phyloP scores from a whole-genome alignment of 2,797 vertebrate species.

The Choloepus didactylus region DNA sequence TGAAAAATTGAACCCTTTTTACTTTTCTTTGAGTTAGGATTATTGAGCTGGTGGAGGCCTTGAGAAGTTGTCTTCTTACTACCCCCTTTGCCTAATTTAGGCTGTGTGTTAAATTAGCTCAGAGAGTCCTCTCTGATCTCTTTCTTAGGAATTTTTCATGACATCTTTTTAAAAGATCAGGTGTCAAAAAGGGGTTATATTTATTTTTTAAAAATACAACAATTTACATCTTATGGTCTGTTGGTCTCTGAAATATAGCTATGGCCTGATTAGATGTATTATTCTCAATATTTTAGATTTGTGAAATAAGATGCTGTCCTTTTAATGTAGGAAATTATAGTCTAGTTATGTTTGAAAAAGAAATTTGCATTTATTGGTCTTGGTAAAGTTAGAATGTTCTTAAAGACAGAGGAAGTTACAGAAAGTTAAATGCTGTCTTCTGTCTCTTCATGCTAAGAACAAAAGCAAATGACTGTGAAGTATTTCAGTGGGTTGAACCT shows the following conservation, averaged over 20 bases:
- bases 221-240: slow-evolving; percentile 22
- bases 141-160: slow-evolving; percentile 28
- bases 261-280: slow-evolving; percentile 1
- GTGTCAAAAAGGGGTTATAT: slow-evolving; percentile 51
- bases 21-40: slow-evolving; percentile 47
- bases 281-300: slow-evolving; percentile 48
- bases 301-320: slow-evolving; percentile 28
- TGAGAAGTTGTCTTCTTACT: not conserved
- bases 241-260: slow-evolving; percentile 32
- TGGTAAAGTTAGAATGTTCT: slow-evolving; percentile 65
- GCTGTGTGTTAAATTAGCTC: not conserved
- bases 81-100: not conserved
- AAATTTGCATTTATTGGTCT: slow-evolving; percentile 60
- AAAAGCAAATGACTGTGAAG: slow-evolving; percentile 76
- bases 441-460: slow-evolving; percentile 71
- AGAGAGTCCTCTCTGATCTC: not conserved
- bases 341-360: slow-evolving; percentile 59
- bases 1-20: slow-evolving; percentile 40
- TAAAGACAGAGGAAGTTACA: slow-evolving; percentile 46
- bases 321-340: slow-evolving; percentile 53
- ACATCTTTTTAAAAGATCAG: slow-evolving; percentile 11
- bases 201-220: slow-evolving; percentile 63
- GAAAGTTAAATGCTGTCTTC: slow-evolving; percentile 70
- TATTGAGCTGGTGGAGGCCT: not conserved
- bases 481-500: slow-evolving; percentile 67